phyloP scores from a whole-genome alignment of 2,888 invertebrate species.

The Brachypterus glaber region DNA sequence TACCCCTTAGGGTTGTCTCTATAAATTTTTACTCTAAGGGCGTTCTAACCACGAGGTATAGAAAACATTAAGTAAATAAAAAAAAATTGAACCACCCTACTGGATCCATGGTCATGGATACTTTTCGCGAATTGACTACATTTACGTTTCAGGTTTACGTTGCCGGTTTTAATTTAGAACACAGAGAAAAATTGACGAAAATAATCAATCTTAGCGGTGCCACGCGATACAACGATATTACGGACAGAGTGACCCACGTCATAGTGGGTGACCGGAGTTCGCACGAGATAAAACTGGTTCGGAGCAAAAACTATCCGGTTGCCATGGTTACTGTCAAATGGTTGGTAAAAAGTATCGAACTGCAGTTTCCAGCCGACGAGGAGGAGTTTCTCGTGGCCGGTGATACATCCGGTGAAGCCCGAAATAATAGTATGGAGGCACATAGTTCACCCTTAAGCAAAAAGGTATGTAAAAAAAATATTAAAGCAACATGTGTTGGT shows the following conservation, averaged over 20 bases:
- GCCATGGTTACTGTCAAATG: constrained; percentile 61
- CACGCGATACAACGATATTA: constrained; percentile 65
- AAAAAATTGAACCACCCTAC: no score
- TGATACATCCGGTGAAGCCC: constrained; percentile 13
- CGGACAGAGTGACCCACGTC: constrained; percentile 71
- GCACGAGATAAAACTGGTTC: constrained; percentile 40
- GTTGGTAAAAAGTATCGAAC: constrained; percentile 63
- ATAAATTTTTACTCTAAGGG: no score
- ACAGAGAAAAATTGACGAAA: constrained; percentile 57
- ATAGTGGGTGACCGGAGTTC: constrained; percentile 55
- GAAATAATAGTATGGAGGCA: constrained; percentile 17
- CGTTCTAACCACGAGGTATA: no score
- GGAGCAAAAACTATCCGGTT: constrained; percentile 22
- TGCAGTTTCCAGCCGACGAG: constrained; percentile 50
- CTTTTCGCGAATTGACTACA: no score
- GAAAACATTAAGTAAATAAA: no score
- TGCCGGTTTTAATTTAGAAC: constrained; percentile 53
- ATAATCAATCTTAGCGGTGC: constrained; percentile 75
- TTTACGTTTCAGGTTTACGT: constrained; percentile 64
- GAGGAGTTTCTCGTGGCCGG: constrained; percentile 35
- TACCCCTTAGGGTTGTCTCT: no score
- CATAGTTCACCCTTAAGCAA: constrained; percentile 54
- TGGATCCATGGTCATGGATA: no score
- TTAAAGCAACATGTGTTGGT: no score
- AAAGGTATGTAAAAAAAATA: constrained; percentile 41